phyloP scores from a whole-genome alignment of 2,113 vertebrate species.

The Danionella cerebrum region DNA sequence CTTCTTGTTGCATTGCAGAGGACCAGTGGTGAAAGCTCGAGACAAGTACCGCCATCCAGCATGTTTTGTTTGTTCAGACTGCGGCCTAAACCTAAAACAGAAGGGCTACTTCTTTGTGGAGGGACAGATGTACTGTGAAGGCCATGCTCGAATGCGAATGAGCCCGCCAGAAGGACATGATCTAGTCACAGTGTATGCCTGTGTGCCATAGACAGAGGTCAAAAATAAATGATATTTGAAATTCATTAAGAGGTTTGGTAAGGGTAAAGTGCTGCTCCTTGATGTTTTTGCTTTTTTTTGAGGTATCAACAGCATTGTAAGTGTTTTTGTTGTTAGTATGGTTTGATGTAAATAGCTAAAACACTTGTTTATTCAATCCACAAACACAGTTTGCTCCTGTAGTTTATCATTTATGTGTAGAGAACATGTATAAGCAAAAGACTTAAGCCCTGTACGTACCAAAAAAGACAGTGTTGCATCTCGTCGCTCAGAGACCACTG shows the following conservation, averaged over 20 bases:
- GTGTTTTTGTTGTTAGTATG: too few species aligned
- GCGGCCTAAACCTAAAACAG: conserved; percentile 78
- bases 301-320: too few species aligned
- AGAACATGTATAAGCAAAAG: too few species aligned
- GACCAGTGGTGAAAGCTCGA: conserved; percentile 76
- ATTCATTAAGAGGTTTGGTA: not conserved
- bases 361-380: too few species aligned
- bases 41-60: conserved; percentile 79
- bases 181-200: conserved; percentile 73
- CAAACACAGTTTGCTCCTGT: too few species aligned
- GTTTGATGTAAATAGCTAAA: too few species aligned
- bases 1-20: conserved; percentile 48
- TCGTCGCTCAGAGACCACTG: too few species aligned
- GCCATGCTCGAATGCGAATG: conserved; percentile 70
- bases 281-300: too few species aligned
- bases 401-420: too few species aligned
- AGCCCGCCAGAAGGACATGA: conserved; percentile 76
- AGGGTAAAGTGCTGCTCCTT: not conserved
- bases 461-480: too few species aligned
- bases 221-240: not conserved
- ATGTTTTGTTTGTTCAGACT: conserved; percentile 82
- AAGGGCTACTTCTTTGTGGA: conserved; percentile 86
- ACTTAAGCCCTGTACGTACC: too few species aligned
- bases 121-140: conserved; percentile 78
- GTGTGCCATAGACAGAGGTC: conserved; percentile 45